phyloP scores from a whole-genome alignment of 2,797 vertebrate genomes.

The Tamandua tetradactyla region DNA sequence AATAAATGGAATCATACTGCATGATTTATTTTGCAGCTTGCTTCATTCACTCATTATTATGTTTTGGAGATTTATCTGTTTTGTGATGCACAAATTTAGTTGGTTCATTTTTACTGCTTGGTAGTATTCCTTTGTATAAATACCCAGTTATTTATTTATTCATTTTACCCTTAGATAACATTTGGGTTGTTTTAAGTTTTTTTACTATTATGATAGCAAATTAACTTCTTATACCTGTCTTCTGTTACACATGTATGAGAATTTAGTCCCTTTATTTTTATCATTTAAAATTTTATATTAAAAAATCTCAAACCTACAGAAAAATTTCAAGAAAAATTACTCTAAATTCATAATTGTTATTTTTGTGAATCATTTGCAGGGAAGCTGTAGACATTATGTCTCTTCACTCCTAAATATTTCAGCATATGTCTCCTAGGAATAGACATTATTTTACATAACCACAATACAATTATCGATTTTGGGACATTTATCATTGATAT shows the following conservation, averaged over 20 bases:
- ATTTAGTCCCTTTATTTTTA: background rate
- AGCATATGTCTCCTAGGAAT: background rate
- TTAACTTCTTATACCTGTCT: background rate
- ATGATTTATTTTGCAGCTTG: slow-evolving; percentile 28
- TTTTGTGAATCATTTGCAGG: background rate
- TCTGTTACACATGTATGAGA: background rate
- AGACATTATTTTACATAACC: background rate
- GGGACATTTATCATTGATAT: background rate
- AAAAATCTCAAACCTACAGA: background rate
- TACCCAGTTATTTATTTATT: background rate
- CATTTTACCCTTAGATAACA: background rate
- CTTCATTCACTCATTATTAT: background rate
- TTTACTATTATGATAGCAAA: background rate
- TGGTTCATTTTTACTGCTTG: background rate
- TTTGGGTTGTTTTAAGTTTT: background rate
- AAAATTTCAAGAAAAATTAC: slow-evolving; percentile 10
- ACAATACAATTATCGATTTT: background rate
- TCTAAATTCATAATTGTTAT: background rate
- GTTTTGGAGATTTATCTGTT: background rate
- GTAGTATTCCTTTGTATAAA: background rate
- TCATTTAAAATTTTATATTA: background rate
- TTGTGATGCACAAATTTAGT: background rate
- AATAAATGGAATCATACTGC: background rate
- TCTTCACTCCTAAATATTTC: background rate
- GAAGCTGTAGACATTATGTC: background rate